Evolutionary conservation across 2,888 invertebrate genomes (phyloP).

Genomic region (Acanthococcus lagerstroemiae): DNA sequence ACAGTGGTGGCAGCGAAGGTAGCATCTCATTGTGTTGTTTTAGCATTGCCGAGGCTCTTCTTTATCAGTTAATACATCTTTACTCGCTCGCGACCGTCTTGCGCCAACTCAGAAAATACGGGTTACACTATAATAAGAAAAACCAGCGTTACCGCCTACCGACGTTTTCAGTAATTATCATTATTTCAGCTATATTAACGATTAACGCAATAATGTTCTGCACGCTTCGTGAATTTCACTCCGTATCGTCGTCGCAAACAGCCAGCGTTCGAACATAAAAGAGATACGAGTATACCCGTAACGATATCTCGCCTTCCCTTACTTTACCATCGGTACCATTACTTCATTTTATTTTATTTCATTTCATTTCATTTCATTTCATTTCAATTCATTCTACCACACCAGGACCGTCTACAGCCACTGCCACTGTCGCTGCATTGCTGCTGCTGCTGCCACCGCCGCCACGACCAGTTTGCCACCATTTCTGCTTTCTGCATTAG

Average conservation of each 20-base stretch:
- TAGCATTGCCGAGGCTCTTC: conserved; percentile 19
- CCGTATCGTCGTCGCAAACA: not conserved
- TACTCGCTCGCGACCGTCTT: conserved; percentile 30
- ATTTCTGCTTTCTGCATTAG: no score
- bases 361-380: no score
- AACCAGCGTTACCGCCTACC: conserved; percentile 30
- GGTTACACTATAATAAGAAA: conserved; percentile 30
- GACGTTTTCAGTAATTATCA: conserved; percentile 29
- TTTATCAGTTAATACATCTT: conserved; percentile 29
- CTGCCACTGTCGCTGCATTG: no score
- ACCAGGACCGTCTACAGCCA: no score
- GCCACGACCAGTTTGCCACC: no score
- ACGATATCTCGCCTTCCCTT: not conserved
- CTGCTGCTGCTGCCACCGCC: no score
- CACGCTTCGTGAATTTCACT: conserved; percentile 25
- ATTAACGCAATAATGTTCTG: conserved; percentile 30
- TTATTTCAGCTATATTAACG: conserved; percentile 30
- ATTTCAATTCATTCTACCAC: no score
- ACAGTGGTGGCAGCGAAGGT: conserved; percentile 14
- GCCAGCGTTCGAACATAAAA: not conserved
- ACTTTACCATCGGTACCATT: not conserved
- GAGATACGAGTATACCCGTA: not conserved
- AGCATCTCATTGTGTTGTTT: conserved; percentile 27
- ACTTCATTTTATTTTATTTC: no score
- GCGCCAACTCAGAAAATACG: conserved; percentile 26